A percentile compares a stretch with the other conserved stretches of the same genome.
Evolutionary conservation across 92 coral and sea anemone species (phyloP).

Genomic region (Zoanthus gigantus): DNA sequence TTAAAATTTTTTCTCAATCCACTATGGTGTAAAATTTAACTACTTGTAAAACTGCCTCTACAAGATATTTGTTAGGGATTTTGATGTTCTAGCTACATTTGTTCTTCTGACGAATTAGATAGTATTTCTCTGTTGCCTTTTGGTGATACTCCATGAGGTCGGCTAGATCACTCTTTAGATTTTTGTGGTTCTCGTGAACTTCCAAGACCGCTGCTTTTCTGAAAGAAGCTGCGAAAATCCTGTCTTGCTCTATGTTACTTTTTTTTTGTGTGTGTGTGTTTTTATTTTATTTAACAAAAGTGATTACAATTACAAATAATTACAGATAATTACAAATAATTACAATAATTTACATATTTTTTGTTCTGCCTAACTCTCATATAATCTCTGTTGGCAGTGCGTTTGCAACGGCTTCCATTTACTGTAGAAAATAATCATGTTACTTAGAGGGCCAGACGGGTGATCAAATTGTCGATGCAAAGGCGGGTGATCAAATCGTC

Average conservation of each 20-base stretch:
- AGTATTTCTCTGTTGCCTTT: conserved; percentile 60
- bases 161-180: conserved; percentile 58
- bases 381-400: too few relatives aligned
- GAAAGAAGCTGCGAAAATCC: conserved; percentile 50
- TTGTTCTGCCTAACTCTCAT: too few relatives aligned
- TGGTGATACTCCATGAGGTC: conserved; percentile 59
- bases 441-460: conserved; percentile 44
- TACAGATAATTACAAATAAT: too few relatives aligned
- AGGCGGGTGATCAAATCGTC: not conserved
- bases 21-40: too few relatives aligned
- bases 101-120: conserved; percentile 51
- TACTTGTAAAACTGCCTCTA: not conserved
- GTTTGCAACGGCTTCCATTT: conserved; percentile 31
- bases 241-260: conserved; percentile 5
- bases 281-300: too few relatives aligned
- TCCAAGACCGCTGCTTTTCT: conserved; percentile 68
- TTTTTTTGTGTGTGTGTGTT: too few relatives aligned
- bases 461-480: not conserved
- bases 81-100: conserved; percentile 60
- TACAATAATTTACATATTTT: too few relatives aligned
- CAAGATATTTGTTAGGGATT: conserved; percentile 48
- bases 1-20: too few relatives aligned
- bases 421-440: conserved; percentile 35
- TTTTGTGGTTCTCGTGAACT: conserved; percentile 50
- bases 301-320: too few relatives aligned